A percentile compares a stretch with the other conserved stretches of the same genome.
These are phyloP conservation scores for silkworm (Bombyx mori) DNA, from an alignment of 1,140 invertebrate species.

Conservation along the genomic window DNA sequence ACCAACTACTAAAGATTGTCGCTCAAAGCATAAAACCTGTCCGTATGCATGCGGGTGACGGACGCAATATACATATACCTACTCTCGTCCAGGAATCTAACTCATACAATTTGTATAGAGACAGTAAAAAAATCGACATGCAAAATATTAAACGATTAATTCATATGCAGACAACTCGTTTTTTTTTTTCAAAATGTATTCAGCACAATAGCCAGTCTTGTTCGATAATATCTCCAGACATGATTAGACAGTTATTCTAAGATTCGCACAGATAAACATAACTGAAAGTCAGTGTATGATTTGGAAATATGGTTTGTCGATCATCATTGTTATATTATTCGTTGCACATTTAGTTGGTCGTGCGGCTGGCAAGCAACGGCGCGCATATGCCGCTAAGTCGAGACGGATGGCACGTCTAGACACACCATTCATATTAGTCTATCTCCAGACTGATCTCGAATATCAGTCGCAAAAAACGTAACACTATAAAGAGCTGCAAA, in stretches of 20 bases:
- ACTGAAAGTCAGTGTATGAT: constrained; percentile 19
- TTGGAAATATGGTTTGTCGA: constrained; percentile 24
- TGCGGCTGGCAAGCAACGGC: constrained; percentile 27
- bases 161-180: constrained; percentile 8
- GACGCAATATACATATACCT: no score
- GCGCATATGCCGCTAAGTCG: constrained; percentile 20
- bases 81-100: no score
- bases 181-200: constrained; percentile 18
- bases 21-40: no score
- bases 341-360: constrained; percentile 24
- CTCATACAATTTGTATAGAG: no score
- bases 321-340: constrained; percentile 26
- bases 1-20: no score
- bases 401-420: constrained; percentile 36
- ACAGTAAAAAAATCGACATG: no score
- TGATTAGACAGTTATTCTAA: constrained; percentile 27
- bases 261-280: constrained; percentile 14
- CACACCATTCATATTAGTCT: constrained; percentile 32
- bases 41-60: no score
- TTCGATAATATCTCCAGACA: constrained; percentile 25
- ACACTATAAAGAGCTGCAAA: constrained; percentile 14
- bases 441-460: constrained; percentile 43
- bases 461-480: constrained; percentile 25
- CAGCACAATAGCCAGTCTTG: constrained; percentile 12
- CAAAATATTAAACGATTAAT: no score